These are phyloP conservation scores for Drosophila kambysellisi DNA, from an alignment of 2,888 invertebrate species.

Conservation along the genomic window DNA sequence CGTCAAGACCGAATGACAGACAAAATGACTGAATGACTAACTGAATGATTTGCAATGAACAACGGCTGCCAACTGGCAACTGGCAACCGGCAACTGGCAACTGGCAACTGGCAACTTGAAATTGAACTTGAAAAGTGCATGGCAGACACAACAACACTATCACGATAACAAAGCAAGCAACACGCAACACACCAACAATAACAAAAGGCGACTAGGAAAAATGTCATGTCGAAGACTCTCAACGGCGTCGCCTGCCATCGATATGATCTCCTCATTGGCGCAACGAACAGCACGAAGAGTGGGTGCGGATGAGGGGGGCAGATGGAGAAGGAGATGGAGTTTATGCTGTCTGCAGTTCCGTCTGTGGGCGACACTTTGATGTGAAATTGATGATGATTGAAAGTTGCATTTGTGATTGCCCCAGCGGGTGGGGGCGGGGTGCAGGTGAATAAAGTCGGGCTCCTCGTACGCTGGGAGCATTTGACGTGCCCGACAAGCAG, in stretches of 20 bases:
- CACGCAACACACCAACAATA: slow-evolving; percentile 29
- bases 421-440: neutral
- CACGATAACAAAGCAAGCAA: slow-evolving; percentile 26
- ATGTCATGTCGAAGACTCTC: slow-evolving; percentile 60
- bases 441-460: slow-evolving; percentile 1
- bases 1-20: slow-evolving; percentile 11
- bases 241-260: slow-evolving; percentile 56
- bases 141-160: slow-evolving; percentile 45
- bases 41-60: slow-evolving; percentile 73
- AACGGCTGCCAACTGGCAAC: slow-evolving; percentile 16
- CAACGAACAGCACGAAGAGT: slow-evolving; percentile 20
- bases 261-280: slow-evolving; percentile 76
- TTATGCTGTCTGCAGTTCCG: slow-evolving; percentile 56
- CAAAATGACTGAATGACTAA: slow-evolving; percentile 26
- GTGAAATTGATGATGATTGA: slow-evolving; percentile 85
- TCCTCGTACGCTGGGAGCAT: slow-evolving; percentile 15
- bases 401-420: slow-evolving; percentile 54
- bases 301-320: neutral
- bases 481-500: slow-evolving; percentile 11
- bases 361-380: slow-evolving; percentile 83
- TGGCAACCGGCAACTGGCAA: slow-evolving; percentile 15
- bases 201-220: slow-evolving; percentile 37
- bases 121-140: slow-evolving; percentile 78
- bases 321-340: neutral
- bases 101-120: slow-evolving; percentile 35